Percentiles rank a stretch among this genome's conserved stretches.
These are phyloP conservation scores for Dromococcyx pavoninus DNA, from an alignment of 2,797 vertebrate species.

Conservation along the genomic window DNA sequence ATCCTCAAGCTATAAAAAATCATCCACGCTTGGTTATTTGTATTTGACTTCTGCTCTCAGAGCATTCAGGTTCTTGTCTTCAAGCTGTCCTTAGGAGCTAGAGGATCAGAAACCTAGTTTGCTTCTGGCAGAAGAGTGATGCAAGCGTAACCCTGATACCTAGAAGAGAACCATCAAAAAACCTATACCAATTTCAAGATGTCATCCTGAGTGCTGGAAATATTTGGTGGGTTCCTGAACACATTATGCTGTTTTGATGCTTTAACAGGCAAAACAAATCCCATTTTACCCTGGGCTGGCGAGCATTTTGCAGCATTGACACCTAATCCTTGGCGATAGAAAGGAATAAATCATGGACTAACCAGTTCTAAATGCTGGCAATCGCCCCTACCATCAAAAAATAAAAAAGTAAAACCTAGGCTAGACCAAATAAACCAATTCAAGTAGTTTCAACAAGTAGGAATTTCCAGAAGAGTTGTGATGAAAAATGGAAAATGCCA, in stretches of 20 bases:
- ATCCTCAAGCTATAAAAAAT: background rate
- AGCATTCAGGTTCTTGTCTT: background rate
- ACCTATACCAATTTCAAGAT: background rate
- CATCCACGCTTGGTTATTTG: background rate
- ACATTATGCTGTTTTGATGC: background rate
- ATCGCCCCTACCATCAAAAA: no score
- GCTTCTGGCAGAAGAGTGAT: background rate
- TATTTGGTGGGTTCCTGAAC: background rate
- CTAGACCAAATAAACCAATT: background rate
- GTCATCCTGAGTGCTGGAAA: background rate
- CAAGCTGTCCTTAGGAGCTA: background rate
- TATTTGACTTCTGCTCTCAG: background rate
- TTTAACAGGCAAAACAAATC: background rate
- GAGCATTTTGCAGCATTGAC: background rate
- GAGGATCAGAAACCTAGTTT: background rate
- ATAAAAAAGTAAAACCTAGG: background rate
- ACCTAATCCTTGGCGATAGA: background rate
- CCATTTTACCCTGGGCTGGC: background rate
- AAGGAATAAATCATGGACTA: background rate
- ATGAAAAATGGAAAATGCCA: background rate
- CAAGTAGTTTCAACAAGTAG: background rate
- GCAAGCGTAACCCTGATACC: background rate
- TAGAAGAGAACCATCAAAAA: background rate
- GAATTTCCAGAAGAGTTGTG: constrained; percentile 22
- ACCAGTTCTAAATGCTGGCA: background rate